Conservation (phyloP, 2,113 vertebrate genomes). For the Peucedramus taeniatus region DNA sequence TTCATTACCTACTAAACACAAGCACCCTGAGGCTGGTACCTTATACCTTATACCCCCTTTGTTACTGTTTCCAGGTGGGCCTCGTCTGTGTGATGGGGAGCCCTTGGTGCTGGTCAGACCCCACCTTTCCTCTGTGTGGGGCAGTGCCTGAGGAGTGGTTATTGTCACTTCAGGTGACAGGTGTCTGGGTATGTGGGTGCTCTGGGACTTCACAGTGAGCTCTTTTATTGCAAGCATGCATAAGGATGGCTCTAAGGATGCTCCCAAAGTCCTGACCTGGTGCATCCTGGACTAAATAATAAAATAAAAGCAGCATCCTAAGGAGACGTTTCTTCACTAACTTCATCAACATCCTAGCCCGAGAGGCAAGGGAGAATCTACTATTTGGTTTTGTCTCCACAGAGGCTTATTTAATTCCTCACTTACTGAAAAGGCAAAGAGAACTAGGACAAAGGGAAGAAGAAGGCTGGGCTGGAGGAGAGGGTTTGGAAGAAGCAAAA, state of each 20-base stretch:
- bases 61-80: background rate
- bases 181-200: too few relatives aligned
- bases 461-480: background rate
- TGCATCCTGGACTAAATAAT: background rate
- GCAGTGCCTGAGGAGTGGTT: background rate
- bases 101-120: background rate
- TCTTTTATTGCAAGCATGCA: background rate
- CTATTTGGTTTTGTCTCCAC: background rate
- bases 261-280: background rate
- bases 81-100: background rate
- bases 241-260: background rate
- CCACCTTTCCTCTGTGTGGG: accelerated
- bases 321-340: background rate
- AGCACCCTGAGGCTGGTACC: background rate
- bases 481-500: background rate
- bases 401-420: background rate
- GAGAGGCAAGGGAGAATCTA: background rate
- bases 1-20: background rate
- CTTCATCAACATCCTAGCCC: background rate
- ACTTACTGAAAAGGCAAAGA: background rate
- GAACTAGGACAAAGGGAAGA: background rate
- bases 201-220: background rate
- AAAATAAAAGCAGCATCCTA: background rate
- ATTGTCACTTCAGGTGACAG: background rate
- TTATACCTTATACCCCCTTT: background rate